A percentile compares a stretch with the other conserved stretches of the same genome.
phyloP scores from a whole-genome alignment of 2,797 vertebrate genomes.

The Phrynocephalus guinanensis region DNA sequence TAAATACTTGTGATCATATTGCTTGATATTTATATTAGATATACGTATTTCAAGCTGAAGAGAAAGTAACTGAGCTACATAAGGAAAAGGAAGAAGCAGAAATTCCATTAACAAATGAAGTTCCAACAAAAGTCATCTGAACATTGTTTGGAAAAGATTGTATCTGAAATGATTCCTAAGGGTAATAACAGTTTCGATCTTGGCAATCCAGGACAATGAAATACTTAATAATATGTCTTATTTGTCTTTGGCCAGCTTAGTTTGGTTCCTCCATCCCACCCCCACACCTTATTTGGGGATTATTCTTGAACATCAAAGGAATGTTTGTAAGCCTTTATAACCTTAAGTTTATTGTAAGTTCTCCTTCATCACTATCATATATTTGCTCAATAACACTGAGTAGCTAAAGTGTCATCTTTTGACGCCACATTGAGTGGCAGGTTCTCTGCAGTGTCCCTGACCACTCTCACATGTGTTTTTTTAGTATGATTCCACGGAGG shows the following conservation, averaged over 20 bases:
- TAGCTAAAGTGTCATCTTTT: neutral
- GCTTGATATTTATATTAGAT: neutral
- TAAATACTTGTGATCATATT: neutral
- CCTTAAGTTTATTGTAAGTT: neutral
- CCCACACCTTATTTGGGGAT: neutral
- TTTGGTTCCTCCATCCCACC: no score
- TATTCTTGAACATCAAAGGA: neutral
- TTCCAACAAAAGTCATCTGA: neutral
- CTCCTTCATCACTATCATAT: neutral
- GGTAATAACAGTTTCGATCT: constrained; percentile 24
- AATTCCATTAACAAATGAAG: neutral
- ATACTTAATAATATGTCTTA: neutral
- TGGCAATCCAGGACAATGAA: constrained; percentile 9
- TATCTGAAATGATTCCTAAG: constrained; percentile 11
- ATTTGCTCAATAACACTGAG: neutral
- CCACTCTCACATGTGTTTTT: no score
- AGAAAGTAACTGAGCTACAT: neutral
- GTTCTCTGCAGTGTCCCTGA: no score
- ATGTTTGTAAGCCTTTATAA: neutral
- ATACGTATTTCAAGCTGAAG: neutral
- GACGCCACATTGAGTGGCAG: neutral
- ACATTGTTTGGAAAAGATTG: neutral
- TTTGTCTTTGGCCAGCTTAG: no score
- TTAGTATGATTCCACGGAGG: no score
- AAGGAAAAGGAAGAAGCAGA: neutral